Conservation (phyloP, 2,113 vertebrate genomes). For the Dicaeum eximium region DNA sequence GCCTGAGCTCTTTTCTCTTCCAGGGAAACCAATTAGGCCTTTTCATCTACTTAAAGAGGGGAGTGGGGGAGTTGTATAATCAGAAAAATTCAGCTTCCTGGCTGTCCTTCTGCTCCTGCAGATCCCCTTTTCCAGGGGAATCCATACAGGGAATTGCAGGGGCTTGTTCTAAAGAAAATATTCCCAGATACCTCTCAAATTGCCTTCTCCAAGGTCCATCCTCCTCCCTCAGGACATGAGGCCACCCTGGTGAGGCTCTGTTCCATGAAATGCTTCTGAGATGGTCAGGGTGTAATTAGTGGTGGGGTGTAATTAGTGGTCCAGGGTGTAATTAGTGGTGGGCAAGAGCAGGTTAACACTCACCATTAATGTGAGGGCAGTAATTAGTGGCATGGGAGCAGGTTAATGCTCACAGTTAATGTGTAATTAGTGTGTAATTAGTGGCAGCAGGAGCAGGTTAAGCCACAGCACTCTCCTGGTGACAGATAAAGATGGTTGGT, state of each 20-base stretch:
- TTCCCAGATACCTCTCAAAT: neutral
- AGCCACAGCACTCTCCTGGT: neutral
- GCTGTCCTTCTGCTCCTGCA: neutral
- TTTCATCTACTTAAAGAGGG: neutral
- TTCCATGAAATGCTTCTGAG: neutral
- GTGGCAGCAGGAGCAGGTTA: neutral
- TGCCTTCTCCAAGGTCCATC: neutral
- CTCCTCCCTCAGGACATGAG: neutral
- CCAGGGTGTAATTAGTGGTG: too few relatives aligned
- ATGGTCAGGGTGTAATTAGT: neutral
- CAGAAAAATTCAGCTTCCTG: neutral
- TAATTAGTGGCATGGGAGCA: neutral
- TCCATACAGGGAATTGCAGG: neutral
- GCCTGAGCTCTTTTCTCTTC: neutral
- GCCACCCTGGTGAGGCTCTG: neutral
- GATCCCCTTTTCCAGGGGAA: neutral
- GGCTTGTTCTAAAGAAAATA: neutral
- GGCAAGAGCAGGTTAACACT: neutral
- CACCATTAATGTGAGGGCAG: neutral
- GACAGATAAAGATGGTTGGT: neutral
- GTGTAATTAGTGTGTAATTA: neutral
- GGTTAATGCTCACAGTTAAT: neutral
- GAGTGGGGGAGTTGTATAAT: neutral
- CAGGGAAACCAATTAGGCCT: slow-evolving; percentile 26
- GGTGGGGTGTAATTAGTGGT: neutral